Base-by-base conservation (phyloP, 2,888 invertebrate genomes). In the Unio pictorum region DNA sequence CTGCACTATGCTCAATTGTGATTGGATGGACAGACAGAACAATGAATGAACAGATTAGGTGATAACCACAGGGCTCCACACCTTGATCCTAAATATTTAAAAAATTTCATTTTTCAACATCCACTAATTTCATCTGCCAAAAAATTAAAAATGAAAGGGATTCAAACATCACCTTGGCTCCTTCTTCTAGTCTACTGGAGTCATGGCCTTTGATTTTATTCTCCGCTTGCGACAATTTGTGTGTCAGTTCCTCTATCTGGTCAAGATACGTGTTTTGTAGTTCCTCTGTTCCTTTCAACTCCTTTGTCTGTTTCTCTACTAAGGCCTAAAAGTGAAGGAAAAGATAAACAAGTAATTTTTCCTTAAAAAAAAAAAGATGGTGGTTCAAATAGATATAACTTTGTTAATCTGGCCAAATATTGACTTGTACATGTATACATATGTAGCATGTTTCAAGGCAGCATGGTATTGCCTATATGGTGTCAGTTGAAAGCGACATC, bases 161-260 rank as follows among this genome's bases (percentile, higher is more conserved):
- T 45, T 45, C 11, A 45, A 34, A 11, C 45, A 11, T 45, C 45
- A 86, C 87, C 83, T 85, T 86, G 18, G 86, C 86, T 7, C 85
- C 86, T 63, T 86, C 86, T 62, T 86, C 85, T 3, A 84, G 64
- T 45, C 85, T 80, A 18, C 81, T 74, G 3, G 80, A 71, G 72
- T 88, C 88, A 67, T 82, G 81, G 3, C 79, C 73, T 70, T 85
- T 82, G 63, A 88, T 79, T 71, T 86, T 86, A 59, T 79, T 80
- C 74, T 89, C 88, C 3, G 88, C 84, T 71, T 85, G 84, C 18
- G 84, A 77, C 28, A 89, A 80, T 73, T 88, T 86, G 73, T 89
- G 86, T 5, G 87, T 89, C 5, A 89, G 80, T 67, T 89, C 88
- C 70, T 89, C 89, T n/a, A 89, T 84, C 79, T 87, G 87, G 72